Percentiles rank a stretch among this genome's conserved stretches.
Evolutionary conservation across 1,140 invertebrate genomes (phyloP).

Genomic region (Mizuhopecten yessoensis): DNA sequence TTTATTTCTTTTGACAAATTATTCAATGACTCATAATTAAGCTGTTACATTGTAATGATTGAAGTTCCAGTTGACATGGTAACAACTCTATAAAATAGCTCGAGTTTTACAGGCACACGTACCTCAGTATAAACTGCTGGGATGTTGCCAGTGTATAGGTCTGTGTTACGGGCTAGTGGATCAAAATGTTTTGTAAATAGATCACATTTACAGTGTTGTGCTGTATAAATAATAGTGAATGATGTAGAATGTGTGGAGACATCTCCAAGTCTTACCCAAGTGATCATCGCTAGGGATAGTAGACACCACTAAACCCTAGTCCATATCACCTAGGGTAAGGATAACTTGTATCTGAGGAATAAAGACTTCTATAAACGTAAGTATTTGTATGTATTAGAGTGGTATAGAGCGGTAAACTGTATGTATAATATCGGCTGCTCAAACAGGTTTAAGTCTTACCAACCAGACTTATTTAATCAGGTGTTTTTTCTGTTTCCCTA

Average conservation of each 20-base stretch:
- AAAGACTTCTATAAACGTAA: too few species aligned
- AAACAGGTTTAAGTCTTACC: too few species aligned
- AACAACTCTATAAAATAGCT: background rate
- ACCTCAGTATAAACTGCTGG: background rate
- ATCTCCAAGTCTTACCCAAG: background rate
- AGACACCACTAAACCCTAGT: background rate
- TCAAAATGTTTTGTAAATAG: slow-evolving; percentile 7
- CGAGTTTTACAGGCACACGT: background rate
- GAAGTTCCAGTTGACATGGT: background rate
- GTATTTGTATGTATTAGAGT: too few species aligned
- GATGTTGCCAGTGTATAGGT: background rate
- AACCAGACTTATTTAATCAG: too few species aligned
- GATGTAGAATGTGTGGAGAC: background rate
- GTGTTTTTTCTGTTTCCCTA: too few species aligned
- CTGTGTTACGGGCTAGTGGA: background rate
- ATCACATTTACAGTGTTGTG: background rate
- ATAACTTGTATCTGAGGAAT: too few species aligned
- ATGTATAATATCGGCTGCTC: too few species aligned
- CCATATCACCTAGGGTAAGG: too few species aligned
- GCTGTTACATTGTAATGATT: background rate
- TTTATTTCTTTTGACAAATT: background rate
- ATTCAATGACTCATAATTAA: background rate
- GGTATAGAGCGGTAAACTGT: too few species aligned
- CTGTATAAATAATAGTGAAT: background rate
- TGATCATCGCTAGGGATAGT: background rate